A percentile compares a stretch with the other conserved stretches of the same genome.
These are phyloP conservation scores for Ernsta delagoae DNA, from an alignment of 2,888 invertebrate species.

Conservation along the genomic window DNA sequence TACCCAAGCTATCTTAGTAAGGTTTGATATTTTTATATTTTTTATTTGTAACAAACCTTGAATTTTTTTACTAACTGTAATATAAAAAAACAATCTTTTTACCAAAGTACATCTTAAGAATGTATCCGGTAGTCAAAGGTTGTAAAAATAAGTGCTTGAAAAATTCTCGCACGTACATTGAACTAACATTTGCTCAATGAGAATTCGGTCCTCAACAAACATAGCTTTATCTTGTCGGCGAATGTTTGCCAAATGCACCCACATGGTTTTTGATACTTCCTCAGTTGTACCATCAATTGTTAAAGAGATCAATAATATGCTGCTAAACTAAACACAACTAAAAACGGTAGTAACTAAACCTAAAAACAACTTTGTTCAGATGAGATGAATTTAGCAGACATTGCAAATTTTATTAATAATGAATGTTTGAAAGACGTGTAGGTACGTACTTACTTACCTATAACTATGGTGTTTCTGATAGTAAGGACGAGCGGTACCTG, in stretches of 20 bases:
- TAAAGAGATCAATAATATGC: conserved; percentile 5
- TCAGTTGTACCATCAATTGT: not conserved
- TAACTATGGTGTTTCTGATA: no score
- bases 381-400: no score
- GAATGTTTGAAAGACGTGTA: no score
- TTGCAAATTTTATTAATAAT: no score
- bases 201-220: conserved; percentile 12
- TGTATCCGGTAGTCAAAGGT: conserved; percentile 16
- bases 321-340: not conserved
- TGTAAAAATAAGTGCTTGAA: conserved; percentile 13
- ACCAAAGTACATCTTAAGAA: not conserved
- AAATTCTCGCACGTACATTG: conserved; percentile 20
- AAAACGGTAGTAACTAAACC: not conserved
- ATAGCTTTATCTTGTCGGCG: conserved; percentile 11
- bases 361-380: no score
- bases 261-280: not conserved
- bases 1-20: no score
- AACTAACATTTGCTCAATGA: conserved; percentile 26
- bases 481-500: no score
- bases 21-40: no score
- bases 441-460: no score
- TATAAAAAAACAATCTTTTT: not conserved
- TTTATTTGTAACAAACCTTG: no score
- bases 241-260: conserved; percentile 31
- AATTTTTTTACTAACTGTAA: no score